Conservation (phyloP, 2,888 invertebrate species). For the Acrocera orbiculus region DNA sequence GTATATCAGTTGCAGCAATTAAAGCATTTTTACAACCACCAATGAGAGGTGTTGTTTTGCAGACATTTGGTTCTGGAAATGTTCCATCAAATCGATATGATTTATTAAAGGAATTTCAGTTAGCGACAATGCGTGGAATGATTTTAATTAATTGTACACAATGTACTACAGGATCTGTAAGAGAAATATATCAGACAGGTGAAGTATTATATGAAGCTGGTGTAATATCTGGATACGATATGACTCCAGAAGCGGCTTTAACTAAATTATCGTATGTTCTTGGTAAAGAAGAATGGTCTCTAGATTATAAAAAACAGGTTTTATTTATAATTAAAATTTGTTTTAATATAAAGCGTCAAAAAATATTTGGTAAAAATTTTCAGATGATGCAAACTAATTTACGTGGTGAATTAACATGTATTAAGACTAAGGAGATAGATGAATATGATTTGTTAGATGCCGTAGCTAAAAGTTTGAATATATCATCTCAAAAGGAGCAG, state of each 20-base stretch:
- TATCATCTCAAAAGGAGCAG: constrained; percentile 37
- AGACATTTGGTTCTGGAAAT: constrained; percentile 89
- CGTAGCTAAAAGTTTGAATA: constrained; percentile 38
- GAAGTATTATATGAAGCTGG: constrained; percentile 34
- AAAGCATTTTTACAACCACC: constrained; percentile 56
- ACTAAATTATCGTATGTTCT: constrained; percentile 81
- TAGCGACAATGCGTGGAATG: constrained; percentile 57
- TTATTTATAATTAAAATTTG: neutral
- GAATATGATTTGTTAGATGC: constrained; percentile 40
- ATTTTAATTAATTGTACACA: constrained; percentile 87
- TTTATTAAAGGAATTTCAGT: constrained; percentile 49
- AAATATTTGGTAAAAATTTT: constrained; percentile 9
- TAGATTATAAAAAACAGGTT: constrained; percentile 46
- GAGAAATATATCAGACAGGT: constrained; percentile 69
- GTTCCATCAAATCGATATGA: constrained; percentile 72
- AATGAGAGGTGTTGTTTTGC: constrained; percentile 65
- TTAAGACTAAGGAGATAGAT: constrained; percentile 20
- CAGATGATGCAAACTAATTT: constrained; percentile 63
- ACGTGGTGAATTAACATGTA: constrained; percentile 58
- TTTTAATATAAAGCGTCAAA: neutral
- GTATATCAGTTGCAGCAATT: constrained; percentile 64
- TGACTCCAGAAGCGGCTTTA: constrained; percentile 82
- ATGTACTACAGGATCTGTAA: constrained; percentile 67
- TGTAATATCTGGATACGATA: constrained; percentile 27
- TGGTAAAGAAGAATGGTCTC: constrained; percentile 51